phyloP scores from a whole-genome alignment of 2,888 invertebrate species.

The Lasioglossum villosulum region DNA sequence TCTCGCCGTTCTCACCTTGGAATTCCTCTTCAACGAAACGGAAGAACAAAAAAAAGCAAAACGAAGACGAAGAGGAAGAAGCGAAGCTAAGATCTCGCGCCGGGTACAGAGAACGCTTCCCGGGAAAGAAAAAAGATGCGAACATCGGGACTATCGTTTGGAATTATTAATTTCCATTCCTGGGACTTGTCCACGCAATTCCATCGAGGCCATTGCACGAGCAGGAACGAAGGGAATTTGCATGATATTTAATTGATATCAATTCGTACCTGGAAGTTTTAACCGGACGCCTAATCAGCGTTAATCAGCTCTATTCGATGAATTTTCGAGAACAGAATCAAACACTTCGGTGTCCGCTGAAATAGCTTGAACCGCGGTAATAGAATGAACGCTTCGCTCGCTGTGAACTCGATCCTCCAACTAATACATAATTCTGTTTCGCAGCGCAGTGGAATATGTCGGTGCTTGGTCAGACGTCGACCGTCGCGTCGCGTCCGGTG shows the following conservation, averaged over 20 bases:
- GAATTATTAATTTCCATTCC: conserved; percentile 48
- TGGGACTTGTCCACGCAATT: background rate
- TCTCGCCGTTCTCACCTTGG: conserved; percentile 59
- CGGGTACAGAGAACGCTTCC: background rate
- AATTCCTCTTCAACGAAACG: conserved; percentile 31
- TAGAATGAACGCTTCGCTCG: background rate
- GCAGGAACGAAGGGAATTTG: background rate
- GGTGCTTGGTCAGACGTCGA: background rate
- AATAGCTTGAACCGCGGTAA: background rate
- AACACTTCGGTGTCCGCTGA: background rate
- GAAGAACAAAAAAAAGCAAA: background rate
- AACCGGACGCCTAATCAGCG: background rate
- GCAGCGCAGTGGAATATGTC: background rate
- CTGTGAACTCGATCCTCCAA: background rate
- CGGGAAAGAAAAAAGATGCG: background rate
- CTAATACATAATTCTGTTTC: background rate
- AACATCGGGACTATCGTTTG: background rate
- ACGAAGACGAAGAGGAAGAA: background rate
- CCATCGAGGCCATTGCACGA: background rate
- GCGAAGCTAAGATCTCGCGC: background rate
- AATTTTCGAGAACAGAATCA: background rate
- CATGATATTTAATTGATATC: background rate
- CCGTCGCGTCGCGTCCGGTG: background rate
- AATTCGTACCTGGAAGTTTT: background rate
- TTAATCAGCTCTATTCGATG: background rate